Percentiles rank a stretch among this genome's conserved stretches.
Evolutionary conservation across 2,797 vertebrate species (phyloP).

Genomic region (Catharus ustulatus): DNA sequence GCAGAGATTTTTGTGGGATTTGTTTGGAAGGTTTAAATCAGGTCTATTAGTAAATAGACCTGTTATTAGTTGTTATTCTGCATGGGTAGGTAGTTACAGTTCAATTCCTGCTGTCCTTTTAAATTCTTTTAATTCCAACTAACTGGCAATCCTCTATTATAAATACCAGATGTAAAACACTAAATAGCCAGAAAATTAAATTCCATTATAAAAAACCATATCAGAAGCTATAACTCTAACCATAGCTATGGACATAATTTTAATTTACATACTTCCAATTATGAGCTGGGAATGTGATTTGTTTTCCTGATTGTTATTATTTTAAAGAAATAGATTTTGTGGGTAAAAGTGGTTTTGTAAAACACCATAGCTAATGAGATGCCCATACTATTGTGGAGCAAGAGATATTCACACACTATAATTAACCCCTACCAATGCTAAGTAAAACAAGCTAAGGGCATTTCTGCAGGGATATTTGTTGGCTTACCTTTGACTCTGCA

Average conservation of each 20-base stretch:
- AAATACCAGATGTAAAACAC: constrained; percentile 12
- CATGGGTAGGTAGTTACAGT: not conserved
- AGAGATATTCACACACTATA: not conserved
- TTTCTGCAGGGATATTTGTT: not conserved
- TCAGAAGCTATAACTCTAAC: not conserved
- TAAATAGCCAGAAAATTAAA: constrained; percentile 30
- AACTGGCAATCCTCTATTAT: not conserved
- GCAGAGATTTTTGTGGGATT: not conserved
- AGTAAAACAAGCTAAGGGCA: not conserved
- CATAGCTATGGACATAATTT: not conserved
- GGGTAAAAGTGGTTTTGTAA: not conserved
- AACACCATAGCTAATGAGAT: not conserved
- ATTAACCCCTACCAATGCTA: not conserved
- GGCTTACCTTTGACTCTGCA: not conserved
- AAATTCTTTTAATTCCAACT: not conserved
- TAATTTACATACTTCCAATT: not conserved
- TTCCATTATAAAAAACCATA: not conserved
- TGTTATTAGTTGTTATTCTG: not conserved
- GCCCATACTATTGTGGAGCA: not conserved
- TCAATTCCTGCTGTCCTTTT: not conserved
- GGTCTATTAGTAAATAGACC: not conserved
- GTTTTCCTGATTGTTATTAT: not conserved
- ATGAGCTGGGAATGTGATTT: not conserved
- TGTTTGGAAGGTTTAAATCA: not conserved
- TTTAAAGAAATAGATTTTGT: not conserved